phyloP scores from a whole-genome alignment of 2,888 invertebrate genomes.

The Phaonia tiefii region DNA sequence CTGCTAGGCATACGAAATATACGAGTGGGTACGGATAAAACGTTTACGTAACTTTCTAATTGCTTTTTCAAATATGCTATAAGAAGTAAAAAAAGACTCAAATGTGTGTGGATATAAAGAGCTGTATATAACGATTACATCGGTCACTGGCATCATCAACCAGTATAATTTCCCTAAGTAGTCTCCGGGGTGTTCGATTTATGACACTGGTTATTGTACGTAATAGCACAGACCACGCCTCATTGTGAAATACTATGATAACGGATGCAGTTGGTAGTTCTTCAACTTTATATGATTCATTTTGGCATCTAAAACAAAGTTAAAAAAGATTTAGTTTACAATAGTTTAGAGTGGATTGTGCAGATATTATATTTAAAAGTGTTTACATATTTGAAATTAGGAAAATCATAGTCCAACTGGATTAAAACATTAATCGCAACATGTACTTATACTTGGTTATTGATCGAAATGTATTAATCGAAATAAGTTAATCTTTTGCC shows the following conservation, averaged over 20 bases:
- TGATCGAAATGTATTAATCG: too few species aligned
- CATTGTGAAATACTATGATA: constrained; percentile 99
- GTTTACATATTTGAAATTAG: too few species aligned
- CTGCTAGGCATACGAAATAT: constrained; percentile 85
- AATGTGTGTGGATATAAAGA: not conserved
- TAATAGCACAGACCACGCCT: constrained; percentile 98
- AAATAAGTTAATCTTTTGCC: too few species aligned
- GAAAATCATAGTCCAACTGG: too few species aligned
- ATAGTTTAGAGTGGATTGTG: too few species aligned
- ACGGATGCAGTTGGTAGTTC: constrained; percentile 92
- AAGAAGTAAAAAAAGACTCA: not conserved
- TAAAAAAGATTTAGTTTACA: too few species aligned
- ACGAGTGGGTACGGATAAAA: constrained; percentile 84
- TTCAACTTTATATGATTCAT: constrained; percentile 82
- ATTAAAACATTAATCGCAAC: too few species aligned
- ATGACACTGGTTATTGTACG: constrained; percentile 97
- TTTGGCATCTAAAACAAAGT: constrained; percentile 82
- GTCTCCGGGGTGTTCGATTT: constrained; percentile 88
- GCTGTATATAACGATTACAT: constrained; percentile 82
- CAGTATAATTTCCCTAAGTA: constrained; percentile 91
- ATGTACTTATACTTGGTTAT: too few species aligned
- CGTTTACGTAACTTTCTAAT: constrained; percentile 85
- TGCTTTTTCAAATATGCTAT: constrained; percentile 84
- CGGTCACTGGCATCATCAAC: constrained; percentile 94
- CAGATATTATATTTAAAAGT: too few species aligned